phyloP scores from a whole-genome alignment of 2,797 vertebrate species.

The Sylvilagus floridanus region DNA sequence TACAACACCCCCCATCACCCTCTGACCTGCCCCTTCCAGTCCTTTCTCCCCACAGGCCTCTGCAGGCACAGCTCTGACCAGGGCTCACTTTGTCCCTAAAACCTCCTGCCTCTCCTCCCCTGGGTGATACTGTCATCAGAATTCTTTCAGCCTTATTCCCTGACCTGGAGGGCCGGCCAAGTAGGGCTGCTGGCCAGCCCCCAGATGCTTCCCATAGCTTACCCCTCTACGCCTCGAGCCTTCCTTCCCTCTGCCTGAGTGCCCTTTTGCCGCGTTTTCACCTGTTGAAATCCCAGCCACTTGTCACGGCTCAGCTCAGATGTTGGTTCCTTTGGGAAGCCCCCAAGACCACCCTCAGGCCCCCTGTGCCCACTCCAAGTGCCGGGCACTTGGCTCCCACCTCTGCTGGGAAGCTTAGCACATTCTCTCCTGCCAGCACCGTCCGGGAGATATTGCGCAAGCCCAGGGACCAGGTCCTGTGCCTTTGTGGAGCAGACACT shows the following conservation, averaged over 20 bases:
- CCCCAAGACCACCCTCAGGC: background rate
- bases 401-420: background rate
- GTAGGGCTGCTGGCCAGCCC: constrained; percentile 9
- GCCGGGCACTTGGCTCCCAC: background rate
- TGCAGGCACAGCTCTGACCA: background rate
- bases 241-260: background rate
- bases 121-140: background rate
- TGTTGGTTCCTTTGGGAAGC: background rate
- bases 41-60: background rate
- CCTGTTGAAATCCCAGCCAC: background rate
- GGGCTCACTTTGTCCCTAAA: background rate
- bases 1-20: background rate
- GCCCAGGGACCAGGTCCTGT: background rate
- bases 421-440: background rate
- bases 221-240: background rate
- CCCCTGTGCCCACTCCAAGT: background rate
- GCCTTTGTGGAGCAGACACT: background rate
- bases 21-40: background rate
- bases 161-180: background rate
- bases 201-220: background rate
- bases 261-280: background rate
- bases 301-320: background rate
- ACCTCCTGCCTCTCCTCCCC: background rate
- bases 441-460: background rate
- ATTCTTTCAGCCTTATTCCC: background rate